Conservation (phyloP, 2,113 vertebrate genomes). For the Xiphophorus hellerii region DNA sequence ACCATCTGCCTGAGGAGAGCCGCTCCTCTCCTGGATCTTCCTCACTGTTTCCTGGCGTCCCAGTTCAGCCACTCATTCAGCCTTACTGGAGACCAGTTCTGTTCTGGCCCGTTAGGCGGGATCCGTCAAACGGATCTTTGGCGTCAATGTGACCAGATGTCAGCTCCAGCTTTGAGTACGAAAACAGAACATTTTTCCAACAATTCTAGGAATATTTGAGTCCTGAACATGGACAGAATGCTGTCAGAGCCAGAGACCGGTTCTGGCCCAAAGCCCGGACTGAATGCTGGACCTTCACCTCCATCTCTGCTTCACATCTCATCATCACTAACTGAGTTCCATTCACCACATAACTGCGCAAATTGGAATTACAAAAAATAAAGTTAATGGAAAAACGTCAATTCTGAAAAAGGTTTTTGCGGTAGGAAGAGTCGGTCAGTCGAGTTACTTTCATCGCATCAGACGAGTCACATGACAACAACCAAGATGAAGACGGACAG, state of each 20-base stretch:
- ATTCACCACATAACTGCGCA: too few relatives aligned
- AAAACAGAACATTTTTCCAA: not conserved
- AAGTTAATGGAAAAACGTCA: too few relatives aligned
- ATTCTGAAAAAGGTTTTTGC: too few relatives aligned
- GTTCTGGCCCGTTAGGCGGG: not conserved
- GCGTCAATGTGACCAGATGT: not conserved
- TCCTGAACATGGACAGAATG: not conserved
- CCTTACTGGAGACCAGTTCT: not conserved
- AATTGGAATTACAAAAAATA: too few relatives aligned
- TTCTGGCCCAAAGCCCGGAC: not conserved
- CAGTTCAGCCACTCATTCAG: too few relatives aligned
- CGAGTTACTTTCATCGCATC: too few relatives aligned
- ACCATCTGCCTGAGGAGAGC: not conserved
- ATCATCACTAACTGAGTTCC: too few relatives aligned
- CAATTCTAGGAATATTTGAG: not conserved
- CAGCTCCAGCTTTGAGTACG: not conserved
- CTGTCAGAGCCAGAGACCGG: not conserved
- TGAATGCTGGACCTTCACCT: too few relatives aligned
- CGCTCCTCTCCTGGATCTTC: not conserved
- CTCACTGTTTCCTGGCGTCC: not conserved
- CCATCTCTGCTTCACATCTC: too few relatives aligned
- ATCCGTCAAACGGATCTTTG: not conserved
- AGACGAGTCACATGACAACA: too few relatives aligned
- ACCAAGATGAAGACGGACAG: too few relatives aligned
- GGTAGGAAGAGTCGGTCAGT: too few relatives aligned